phyloP scores from a whole-genome alignment of 1,140 invertebrate genomes.

The Drosophila rhopaloa region DNA sequence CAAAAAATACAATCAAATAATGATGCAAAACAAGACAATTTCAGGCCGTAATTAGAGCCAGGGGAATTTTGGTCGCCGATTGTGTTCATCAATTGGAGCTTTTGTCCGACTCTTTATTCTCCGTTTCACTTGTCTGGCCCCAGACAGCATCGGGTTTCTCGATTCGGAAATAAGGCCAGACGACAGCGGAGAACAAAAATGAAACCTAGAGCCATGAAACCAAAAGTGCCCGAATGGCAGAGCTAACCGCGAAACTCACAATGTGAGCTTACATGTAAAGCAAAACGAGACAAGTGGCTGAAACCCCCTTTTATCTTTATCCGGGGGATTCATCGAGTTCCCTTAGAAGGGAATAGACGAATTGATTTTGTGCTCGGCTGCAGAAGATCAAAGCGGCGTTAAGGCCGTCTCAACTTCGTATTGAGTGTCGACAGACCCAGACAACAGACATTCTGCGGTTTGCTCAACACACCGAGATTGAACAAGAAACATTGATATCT shows the following conservation, averaged over 20 bases:
- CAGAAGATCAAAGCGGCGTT: slow-evolving; percentile 74
- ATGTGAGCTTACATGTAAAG: slow-evolving; percentile 70
- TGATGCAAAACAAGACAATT: slow-evolving; percentile 52
- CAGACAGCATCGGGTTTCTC: slow-evolving; percentile 33
- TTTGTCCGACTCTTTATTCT: slow-evolving; percentile 17
- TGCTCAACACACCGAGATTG: slow-evolving; percentile 4
- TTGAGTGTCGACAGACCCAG: slow-evolving; percentile 60
- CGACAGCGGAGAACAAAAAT: slow-evolving; percentile 1
- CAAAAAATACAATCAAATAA: slow-evolving; percentile 49
- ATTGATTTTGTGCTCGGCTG: slow-evolving; percentile 78
- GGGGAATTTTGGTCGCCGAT: slow-evolving; percentile 29
- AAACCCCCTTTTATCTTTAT: neutral
- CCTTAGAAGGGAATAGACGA: slow-evolving; percentile 66
- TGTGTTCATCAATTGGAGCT: slow-evolving; percentile 16
- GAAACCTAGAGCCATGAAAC: slow-evolving; percentile 28
- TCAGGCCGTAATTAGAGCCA: slow-evolving; percentile 55
- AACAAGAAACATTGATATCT: neutral
- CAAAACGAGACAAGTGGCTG: slow-evolving; percentile 60
- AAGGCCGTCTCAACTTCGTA: slow-evolving; percentile 9
- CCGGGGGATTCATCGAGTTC: slow-evolving; percentile 3
- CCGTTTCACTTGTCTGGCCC: slow-evolving; percentile 40
- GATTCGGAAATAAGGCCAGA: slow-evolving; percentile 63
- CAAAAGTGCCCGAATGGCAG: slow-evolving; percentile 50
- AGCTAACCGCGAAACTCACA: slow-evolving; percentile 53
- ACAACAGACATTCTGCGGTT: slow-evolving; percentile 56